Conservation (phyloP, 2,797 vertebrate genomes). For the Anisognathus igniventris region DNA sequence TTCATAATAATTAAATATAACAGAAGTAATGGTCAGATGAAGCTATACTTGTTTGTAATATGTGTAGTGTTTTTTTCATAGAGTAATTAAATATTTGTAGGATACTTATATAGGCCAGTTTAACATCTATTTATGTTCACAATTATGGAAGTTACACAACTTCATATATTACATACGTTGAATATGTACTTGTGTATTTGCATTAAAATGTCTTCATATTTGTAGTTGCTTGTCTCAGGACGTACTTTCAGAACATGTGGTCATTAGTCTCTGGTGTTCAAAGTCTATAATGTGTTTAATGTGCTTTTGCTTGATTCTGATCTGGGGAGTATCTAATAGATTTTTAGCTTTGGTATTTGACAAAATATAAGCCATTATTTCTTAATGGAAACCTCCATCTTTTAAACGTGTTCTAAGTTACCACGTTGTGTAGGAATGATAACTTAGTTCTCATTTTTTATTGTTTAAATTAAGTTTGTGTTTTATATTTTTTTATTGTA, state of each 20-base stretch:
- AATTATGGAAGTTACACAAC: background rate
- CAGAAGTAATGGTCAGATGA: background rate
- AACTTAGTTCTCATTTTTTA: background rate
- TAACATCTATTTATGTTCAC: fast-evolving
- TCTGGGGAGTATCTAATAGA: background rate
- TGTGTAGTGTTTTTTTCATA: background rate
- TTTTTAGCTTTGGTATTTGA: background rate
- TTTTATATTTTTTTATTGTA: background rate
- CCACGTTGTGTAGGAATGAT: background rate
- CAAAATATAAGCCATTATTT: background rate
- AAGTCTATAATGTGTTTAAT: background rate
- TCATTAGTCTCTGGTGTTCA: background rate
- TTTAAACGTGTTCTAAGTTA: background rate
- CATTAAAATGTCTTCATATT: background rate
- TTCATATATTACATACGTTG: background rate
- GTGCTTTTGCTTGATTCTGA: background rate
- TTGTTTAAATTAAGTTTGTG: background rate
- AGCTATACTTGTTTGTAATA: background rate
- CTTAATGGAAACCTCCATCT: background rate
- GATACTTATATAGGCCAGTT: background rate
- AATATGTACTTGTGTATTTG: background rate
- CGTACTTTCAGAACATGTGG: background rate
- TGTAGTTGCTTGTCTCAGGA: background rate
- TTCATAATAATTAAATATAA: background rate
- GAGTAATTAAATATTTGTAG: background rate